phyloP scores from a whole-genome alignment of 2,888 invertebrate genomes.

The Orthonevra nobilis region DNA sequence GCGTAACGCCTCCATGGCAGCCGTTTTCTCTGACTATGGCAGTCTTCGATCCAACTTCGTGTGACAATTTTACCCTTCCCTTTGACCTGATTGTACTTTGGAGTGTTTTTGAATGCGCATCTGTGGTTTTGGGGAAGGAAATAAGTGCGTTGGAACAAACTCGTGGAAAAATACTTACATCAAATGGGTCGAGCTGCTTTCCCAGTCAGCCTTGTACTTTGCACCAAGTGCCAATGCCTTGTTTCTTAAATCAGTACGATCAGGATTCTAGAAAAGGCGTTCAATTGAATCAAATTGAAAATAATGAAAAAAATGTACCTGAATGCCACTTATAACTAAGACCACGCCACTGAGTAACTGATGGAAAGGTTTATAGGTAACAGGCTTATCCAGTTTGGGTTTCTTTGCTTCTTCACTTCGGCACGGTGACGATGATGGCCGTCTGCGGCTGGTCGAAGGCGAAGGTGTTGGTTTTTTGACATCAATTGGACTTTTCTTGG shows the following conservation, averaged over 20 bases:
- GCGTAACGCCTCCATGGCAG: slow-evolving; percentile 79
- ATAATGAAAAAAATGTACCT: slow-evolving; percentile 74
- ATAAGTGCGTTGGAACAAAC: background rate
- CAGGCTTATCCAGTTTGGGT: slow-evolving; percentile 71
- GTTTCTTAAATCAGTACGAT: slow-evolving; percentile 84
- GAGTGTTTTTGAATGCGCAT: slow-evolving; percentile 94
- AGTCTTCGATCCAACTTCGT: slow-evolving; percentile 88
- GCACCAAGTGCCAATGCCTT: slow-evolving; percentile 90
- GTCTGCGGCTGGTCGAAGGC: slow-evolving; percentile 29
- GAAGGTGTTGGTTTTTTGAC: background rate
- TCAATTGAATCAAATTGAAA: no score
- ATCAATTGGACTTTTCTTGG: slow-evolving; percentile 1
- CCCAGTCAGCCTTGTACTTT: slow-evolving; percentile 89
- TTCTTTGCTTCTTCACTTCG: slow-evolving; percentile 73
- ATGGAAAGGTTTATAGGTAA: slow-evolving; percentile 81
- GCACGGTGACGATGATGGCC: slow-evolving; percentile 70
- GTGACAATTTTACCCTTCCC: slow-evolving; percentile 84
- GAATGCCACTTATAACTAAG: slow-evolving; percentile 92
- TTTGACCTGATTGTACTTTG: slow-evolving; percentile 89
- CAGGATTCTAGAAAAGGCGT: no score
- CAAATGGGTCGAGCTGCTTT: slow-evolving; percentile 88
- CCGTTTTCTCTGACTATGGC: slow-evolving; percentile 82
- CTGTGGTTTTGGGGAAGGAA: slow-evolving; percentile 82
- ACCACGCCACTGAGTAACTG: slow-evolving; percentile 85
- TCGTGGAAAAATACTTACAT: slow-evolving; percentile 83